Percentiles rank a stretch among this genome's conserved stretches.
Evolutionary conservation across 2,113 vertebrate genomes (phyloP).

Genomic region (Nipponia nippon): DNA sequence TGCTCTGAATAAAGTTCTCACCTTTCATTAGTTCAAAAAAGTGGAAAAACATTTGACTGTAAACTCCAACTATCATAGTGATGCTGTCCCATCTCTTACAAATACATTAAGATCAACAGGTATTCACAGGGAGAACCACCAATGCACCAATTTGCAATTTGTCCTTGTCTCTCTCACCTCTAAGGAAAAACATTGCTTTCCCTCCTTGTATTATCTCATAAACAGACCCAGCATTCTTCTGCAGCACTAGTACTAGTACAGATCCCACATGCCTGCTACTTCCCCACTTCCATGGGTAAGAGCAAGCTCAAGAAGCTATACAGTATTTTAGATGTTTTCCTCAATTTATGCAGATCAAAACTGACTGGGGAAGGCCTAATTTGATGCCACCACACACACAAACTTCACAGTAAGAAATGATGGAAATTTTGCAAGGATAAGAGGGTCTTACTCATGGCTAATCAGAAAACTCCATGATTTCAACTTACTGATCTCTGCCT

Average conservation of each 20-base stretch:
- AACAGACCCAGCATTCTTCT: background rate
- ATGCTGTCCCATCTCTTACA: background rate
- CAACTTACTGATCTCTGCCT: background rate
- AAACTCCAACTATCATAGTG: background rate
- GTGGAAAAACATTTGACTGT: background rate
- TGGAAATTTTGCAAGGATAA: background rate
- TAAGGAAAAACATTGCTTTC: background rate
- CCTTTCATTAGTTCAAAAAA: background rate
- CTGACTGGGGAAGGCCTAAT: background rate
- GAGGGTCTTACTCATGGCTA: background rate
- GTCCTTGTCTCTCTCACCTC: background rate
- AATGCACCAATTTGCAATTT: background rate
- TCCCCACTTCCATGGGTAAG: background rate
- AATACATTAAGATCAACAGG: background rate
- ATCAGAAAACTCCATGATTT: background rate
- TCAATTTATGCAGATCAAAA: background rate
- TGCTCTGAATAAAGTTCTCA: background rate
- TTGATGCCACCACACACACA: background rate
- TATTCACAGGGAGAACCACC: background rate
- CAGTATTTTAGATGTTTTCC: background rate
- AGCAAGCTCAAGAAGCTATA: background rate
- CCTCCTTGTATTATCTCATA: background rate
- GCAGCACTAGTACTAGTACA: background rate
- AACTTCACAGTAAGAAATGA: background rate
- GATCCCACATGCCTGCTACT: background rate